Evolutionary conservation across 2,113 vertebrate species (phyloP).

Genomic region (Lucifuga dentata): DNA sequence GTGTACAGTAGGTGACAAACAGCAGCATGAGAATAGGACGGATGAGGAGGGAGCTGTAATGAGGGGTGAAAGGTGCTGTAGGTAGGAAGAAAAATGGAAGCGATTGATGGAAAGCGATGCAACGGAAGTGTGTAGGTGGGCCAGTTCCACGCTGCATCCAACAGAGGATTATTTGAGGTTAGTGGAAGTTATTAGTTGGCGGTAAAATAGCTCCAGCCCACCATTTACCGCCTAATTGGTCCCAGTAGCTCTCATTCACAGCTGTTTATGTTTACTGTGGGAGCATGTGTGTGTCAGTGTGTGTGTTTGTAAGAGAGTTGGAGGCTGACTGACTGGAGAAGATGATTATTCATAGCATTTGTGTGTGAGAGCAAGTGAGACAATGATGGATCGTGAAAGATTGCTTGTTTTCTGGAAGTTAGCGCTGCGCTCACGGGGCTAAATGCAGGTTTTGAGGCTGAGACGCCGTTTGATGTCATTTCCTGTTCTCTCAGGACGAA

Average conservation of each 20-base stretch:
- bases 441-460: slow-evolving; percentile 22
- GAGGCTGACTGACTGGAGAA: slow-evolving; percentile 10
- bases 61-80: slow-evolving; percentile 14
- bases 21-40: background rate
- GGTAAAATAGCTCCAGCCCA: slow-evolving; percentile 56
- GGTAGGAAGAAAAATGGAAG: background rate
- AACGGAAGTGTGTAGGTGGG: slow-evolving; percentile 17
- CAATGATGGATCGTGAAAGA: slow-evolving; percentile 50
- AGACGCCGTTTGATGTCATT: slow-evolving; percentile 45
- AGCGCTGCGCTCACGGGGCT: slow-evolving; percentile 28
- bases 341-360: slow-evolving; percentile 29
- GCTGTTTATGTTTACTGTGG: slow-evolving; percentile 56
- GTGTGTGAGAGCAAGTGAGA: slow-evolving; percentile 27
- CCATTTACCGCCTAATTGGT: slow-evolving; percentile 67
- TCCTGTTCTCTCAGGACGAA: slow-evolving; percentile 14
- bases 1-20: slow-evolving; percentile 7
- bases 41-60: slow-evolving; percentile 1
- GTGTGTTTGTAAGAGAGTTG: slow-evolving; percentile 15
- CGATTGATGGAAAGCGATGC: slow-evolving; percentile 9
- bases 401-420: slow-evolving; percentile 39
- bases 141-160: slow-evolving; percentile 16
- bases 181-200: slow-evolving; percentile 55
- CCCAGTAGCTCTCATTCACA: slow-evolving; percentile 57
- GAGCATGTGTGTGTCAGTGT: slow-evolving; percentile 11
- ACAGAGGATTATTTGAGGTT: slow-evolving; percentile 50